phyloP scores from a whole-genome alignment of 2,888 invertebrate species.

The Bursaphelenchus okinawaensis region DNA sequence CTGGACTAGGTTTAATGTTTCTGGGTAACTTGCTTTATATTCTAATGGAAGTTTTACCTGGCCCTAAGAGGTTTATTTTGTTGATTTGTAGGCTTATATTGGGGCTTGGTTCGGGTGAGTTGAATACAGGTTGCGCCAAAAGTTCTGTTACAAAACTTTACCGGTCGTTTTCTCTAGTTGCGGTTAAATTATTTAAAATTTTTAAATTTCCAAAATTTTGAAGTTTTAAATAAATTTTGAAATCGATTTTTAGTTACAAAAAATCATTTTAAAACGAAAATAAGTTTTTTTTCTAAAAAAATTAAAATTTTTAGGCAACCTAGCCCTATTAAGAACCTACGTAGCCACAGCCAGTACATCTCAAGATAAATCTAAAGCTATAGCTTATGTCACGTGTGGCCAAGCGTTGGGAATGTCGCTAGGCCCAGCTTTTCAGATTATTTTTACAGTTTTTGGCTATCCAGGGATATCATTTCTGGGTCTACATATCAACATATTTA shows the following conservation, averaged over 20 bases:
- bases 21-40: slow-evolving; percentile 24
- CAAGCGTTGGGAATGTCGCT: slow-evolving; percentile 59
- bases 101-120: slow-evolving; percentile 5
- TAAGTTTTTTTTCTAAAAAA: neutral
- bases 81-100: slow-evolving; percentile 19
- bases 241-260: neutral
- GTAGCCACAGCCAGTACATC: slow-evolving; percentile 56
- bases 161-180: too few species aligned
- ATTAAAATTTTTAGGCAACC: slow-evolving; percentile 52
- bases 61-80: slow-evolving; percentile 19
- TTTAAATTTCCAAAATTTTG: neutral
- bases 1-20: slow-evolving; percentile 29
- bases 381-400: slow-evolving; percentile 59
- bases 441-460: slow-evolving; percentile 52
- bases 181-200: neutral
- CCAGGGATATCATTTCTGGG: slow-evolving; percentile 24
- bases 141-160: too few species aligned
- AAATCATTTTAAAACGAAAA: too few species aligned
- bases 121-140: too few species aligned
- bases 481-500: slow-evolving; percentile 30
- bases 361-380: slow-evolving; percentile 56
- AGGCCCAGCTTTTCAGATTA: slow-evolving; percentile 59
- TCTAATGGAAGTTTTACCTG: slow-evolving; percentile 17
- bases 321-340: slow-evolving; percentile 59
- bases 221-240: too few species aligned